Evolutionary conservation across 1,140 invertebrate species (phyloP).

Genomic region (Trachelipus rathkii): DNA sequence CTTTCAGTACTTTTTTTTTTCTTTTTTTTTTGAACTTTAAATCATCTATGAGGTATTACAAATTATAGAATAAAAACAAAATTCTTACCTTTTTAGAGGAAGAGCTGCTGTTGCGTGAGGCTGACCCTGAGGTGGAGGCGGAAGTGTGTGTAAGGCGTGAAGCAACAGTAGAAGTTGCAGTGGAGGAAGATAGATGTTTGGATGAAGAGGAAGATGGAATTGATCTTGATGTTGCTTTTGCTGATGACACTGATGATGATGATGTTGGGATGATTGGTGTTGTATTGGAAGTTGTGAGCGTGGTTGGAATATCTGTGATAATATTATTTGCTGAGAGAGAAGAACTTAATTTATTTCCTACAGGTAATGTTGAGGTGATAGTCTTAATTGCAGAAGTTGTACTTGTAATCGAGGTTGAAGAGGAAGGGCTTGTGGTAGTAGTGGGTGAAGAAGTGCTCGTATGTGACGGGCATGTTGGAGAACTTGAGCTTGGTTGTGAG

Average conservation of each 20-base stretch:
- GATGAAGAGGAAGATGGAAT: conserved; percentile 2
- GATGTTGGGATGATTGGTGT: neutral
- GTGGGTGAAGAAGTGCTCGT: neutral
- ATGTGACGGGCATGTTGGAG: too few species aligned
- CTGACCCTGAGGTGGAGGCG: neutral
- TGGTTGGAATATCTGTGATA: too few species aligned
- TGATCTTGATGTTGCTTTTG: neutral
- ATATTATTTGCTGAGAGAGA: too few species aligned
- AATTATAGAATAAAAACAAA: neutral
- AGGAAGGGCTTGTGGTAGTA: conserved; percentile 10
- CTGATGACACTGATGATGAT: neutral
- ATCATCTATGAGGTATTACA: too few species aligned
- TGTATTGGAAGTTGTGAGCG: neutral
- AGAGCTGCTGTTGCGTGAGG: neutral
- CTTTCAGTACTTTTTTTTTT: too few species aligned
- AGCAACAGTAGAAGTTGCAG: neutral
- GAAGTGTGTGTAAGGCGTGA: neutral
- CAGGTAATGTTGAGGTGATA: neutral
- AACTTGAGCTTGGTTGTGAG: too few species aligned
- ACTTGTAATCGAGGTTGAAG: neutral
- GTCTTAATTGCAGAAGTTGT: conserved; percentile 3
- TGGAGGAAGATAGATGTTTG: conserved; percentile 16
- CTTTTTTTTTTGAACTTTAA: too few species aligned
- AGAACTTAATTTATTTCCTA: too few species aligned
- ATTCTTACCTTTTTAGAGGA: neutral